phyloP scores from a whole-genome alignment of 2,113 vertebrate genomes.

The Eurypyga helias region DNA sequence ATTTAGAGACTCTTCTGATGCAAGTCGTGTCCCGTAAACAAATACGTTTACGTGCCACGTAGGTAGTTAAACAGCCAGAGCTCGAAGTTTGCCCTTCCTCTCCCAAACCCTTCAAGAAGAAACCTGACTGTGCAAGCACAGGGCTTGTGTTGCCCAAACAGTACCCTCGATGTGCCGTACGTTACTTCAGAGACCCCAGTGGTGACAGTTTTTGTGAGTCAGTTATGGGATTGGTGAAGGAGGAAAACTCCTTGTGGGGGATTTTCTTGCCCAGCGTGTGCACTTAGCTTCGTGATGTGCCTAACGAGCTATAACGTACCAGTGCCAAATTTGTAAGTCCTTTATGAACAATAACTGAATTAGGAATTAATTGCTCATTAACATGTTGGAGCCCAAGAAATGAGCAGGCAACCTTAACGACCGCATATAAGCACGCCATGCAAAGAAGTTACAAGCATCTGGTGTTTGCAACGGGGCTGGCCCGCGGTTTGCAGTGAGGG shows the following conservation, averaged over 20 bases:
- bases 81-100: not conserved
- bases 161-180: fast-evolving
- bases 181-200: not conserved
- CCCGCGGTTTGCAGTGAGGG: not conserved
- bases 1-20: not conserved
- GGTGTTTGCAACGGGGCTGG: fast-evolving
- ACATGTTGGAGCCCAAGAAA: not conserved
- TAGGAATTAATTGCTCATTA: not conserved
- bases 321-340: not conserved
- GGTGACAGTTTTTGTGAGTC: not conserved
- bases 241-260: not conserved
- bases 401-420: not conserved
- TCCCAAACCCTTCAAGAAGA: not conserved
- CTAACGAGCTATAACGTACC: not conserved
- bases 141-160: not conserved
- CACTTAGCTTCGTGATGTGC: not conserved
- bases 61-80: not conserved
- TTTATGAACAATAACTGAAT: not conserved
- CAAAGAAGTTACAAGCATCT: too few species aligned
- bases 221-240: too few species aligned
- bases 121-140: not conserved
- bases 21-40: not conserved
- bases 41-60: not conserved
- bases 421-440: fast-evolving
- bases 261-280: not conserved